Conservation (phyloP, 1,140 invertebrate genomes). For the Rhagoletis zephyria region DNA sequence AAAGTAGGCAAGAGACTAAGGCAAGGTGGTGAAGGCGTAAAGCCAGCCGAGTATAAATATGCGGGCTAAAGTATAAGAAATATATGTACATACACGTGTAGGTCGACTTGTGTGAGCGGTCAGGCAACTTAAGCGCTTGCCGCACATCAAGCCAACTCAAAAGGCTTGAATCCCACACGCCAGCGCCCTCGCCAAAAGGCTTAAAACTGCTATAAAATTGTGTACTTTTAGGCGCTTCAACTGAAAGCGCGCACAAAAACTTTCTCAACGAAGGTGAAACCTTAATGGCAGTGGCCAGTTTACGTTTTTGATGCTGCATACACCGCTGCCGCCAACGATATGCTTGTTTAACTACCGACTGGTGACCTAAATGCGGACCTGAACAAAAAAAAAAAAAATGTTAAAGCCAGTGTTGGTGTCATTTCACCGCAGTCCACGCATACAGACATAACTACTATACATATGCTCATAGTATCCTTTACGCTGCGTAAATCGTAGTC, state of each 20-base stretch:
- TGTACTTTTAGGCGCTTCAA: slow-evolving; percentile 11
- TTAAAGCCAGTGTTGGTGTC: no score
- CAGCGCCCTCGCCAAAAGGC: background rate
- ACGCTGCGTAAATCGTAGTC: no score
- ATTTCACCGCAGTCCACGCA: no score
- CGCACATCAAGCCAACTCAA: background rate
- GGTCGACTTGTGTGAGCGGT: no score
- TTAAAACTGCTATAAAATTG: background rate
- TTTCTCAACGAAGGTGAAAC: background rate
- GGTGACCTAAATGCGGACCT: background rate
- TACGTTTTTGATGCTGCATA: background rate
- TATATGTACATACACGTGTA: no score
- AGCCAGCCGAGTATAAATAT: background rate
- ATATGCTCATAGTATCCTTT: no score
- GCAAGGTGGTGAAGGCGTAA: background rate
- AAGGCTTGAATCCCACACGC: background rate
- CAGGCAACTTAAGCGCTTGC: slow-evolving; percentile 9
- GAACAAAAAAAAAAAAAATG: background rate
- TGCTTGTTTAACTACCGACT: background rate
- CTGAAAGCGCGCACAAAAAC: background rate
- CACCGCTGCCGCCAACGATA: background rate
- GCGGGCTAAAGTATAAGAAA: no score
- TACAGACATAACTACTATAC: no score
- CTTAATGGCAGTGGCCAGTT: background rate
- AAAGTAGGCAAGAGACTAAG: no score